Conservation (phyloP, 2,888 invertebrate species). For the Dryocosmus kuriphilus region DNA sequence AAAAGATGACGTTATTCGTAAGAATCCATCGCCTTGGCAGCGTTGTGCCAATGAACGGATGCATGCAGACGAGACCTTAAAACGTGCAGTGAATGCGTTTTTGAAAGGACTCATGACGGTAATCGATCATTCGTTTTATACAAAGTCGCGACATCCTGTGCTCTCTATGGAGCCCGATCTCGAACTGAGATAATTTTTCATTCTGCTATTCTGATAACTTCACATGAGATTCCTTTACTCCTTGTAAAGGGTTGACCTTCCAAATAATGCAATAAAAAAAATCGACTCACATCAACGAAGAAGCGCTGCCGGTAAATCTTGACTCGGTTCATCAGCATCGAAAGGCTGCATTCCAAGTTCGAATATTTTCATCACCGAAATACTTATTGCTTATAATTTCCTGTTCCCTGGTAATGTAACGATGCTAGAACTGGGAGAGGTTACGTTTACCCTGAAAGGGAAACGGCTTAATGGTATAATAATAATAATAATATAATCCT, state of each 20-base stretch:
- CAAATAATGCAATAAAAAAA: neutral
- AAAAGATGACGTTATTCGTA: constrained; percentile 31
- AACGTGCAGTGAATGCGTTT: constrained; percentile 44
- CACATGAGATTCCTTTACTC: constrained; percentile 47
- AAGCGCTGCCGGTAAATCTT: neutral
- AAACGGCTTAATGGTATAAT: too few species aligned
- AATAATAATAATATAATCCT: too few species aligned
- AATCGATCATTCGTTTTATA: constrained; percentile 50
- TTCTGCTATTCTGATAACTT: constrained; percentile 58
- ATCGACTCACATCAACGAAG: neutral
- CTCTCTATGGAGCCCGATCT: constrained; percentile 23
- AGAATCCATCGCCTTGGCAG: constrained; percentile 31
- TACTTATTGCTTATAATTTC: too few species aligned
- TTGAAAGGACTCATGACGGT: constrained; percentile 40
- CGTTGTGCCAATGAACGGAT: constrained; percentile 15
- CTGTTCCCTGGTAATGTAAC: too few species aligned
- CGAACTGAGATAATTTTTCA: constrained; percentile 62
- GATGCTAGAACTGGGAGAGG: too few species aligned
- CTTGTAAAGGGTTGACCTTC: constrained; percentile 8
- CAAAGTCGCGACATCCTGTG: constrained; percentile 43
- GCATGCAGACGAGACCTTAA: constrained; percentile 33
- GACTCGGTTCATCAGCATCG: neutral
- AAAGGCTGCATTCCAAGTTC: neutral
- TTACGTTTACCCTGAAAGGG: too few species aligned
- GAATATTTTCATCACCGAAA: neutral